Conservation (phyloP, 2,797 vertebrate species). For the Microcaecilia unicolor region DNA sequence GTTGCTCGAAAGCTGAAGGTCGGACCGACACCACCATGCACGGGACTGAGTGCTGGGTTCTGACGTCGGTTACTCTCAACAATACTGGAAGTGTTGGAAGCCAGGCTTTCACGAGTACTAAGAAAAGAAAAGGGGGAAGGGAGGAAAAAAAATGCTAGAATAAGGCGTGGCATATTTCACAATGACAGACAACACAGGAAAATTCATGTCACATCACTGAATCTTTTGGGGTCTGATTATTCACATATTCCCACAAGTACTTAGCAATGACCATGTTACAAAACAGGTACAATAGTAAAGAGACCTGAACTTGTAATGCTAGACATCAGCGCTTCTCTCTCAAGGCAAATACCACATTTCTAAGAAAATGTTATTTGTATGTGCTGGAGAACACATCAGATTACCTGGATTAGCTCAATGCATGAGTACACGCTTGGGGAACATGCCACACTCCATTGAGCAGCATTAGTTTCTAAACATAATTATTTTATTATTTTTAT, state of each 20-base stretch:
- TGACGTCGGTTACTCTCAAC: conserved; percentile 98
- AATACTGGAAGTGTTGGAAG: conserved; percentile 98
- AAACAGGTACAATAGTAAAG: neutral
- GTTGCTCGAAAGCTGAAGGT: conserved; percentile 88
- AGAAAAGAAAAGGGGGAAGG: conserved; percentile 28
- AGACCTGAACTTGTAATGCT: conserved; percentile 1
- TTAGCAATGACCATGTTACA: neutral
- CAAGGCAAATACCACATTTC: conserved; percentile 4
- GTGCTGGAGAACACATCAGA: conserved; percentile 3
- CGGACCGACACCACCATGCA: conserved; percentile 81
- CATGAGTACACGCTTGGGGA: no score
- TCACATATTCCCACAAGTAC: conserved; percentile 15
- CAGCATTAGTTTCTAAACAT: no score
- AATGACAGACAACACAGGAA: conserved; percentile 27
- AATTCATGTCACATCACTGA: conserved; percentile 7
- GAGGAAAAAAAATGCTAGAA: no score
- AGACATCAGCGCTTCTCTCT: conserved; percentile 9
- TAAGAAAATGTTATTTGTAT: conserved; percentile 4
- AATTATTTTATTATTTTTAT: no score
- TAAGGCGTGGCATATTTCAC: conserved; percentile 22
- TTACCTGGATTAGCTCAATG: neutral
- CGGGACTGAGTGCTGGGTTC: conserved; percentile 91
- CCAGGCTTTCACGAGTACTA: conserved; percentile 97
- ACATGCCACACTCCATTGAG: no score
- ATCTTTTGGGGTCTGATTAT: conserved; percentile 5